These are phyloP conservation scores for Centruroides sculpturatus DNA, from an alignment of 1,140 invertebrate genomes.

Conservation along the genomic window DNA sequence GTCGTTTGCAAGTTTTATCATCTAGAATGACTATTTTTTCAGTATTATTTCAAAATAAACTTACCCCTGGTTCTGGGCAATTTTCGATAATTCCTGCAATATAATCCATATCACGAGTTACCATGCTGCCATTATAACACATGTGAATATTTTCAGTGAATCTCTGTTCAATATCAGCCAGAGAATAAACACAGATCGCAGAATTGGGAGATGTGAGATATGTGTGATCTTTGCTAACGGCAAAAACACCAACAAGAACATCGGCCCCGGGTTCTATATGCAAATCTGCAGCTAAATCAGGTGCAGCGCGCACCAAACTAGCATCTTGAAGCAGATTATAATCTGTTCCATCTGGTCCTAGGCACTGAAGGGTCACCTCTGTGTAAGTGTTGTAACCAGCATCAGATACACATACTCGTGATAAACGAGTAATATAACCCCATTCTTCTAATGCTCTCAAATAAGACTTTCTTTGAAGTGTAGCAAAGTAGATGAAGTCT, in stretches of 20 bases:
- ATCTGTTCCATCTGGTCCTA: constrained; percentile 37
- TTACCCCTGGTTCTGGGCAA: constrained; percentile 64
- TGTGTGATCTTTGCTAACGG: constrained; percentile 61
- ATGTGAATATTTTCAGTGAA: constrained; percentile 93
- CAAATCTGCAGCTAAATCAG: constrained; percentile 54
- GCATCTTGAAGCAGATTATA: constrained; percentile 88
- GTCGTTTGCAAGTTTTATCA: too few species aligned
- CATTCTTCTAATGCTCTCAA: constrained; percentile 66
- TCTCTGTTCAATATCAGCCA: constrained; percentile 74
- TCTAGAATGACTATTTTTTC: too few species aligned
- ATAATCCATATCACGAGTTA: constrained; percentile 81
- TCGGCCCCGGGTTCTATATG: constrained; percentile 41
- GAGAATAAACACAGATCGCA: constrained; percentile 47
- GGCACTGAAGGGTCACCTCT: constrained; percentile 61
- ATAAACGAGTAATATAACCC: constrained; percentile 76
- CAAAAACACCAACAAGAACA: constrained; percentile 70
- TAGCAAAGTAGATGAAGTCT: constrained; percentile 85
- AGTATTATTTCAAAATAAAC: constrained; percentile 18
- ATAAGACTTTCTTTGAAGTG: constrained; percentile 86
- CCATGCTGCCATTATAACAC: constrained; percentile 88
- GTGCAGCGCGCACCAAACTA: constrained; percentile 56
- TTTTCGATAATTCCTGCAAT: constrained; percentile 74
- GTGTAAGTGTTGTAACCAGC: constrained; percentile 84
- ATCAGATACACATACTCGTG: constrained; percentile 83
- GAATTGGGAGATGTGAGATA: constrained; percentile 54